These are phyloP conservation scores for Rhodeus uyekii DNA, from an alignment of 2,797 vertebrate genomes.

Conservation along the genomic window DNA sequence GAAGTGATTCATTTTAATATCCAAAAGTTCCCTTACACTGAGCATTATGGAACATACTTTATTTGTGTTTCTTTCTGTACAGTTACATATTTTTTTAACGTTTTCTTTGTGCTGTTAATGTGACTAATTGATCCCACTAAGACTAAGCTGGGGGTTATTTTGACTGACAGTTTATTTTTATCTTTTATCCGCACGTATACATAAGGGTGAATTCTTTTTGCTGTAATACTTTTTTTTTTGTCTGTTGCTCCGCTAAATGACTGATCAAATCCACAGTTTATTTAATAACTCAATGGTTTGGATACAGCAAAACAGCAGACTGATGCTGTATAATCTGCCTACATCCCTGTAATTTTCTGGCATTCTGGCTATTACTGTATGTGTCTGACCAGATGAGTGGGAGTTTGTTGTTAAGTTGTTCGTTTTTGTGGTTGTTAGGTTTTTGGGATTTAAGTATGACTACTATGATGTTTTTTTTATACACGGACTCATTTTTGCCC, in stretches of 20 bases:
- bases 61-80: constrained; percentile 21
- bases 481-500: constrained; percentile 23
- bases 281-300: constrained; percentile 10
- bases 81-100: constrained; percentile 1
- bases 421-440: not conserved
- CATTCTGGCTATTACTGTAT: constrained; percentile 48
- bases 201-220: constrained; percentile 22
- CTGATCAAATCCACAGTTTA: constrained; percentile 11
- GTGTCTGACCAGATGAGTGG: constrained; percentile 48
- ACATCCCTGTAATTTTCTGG: not conserved
- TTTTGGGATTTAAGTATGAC: constrained; percentile 21
- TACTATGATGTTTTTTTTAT: constrained; percentile 49
- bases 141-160: constrained; percentile 37
- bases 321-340: not conserved
- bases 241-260: constrained; percentile 2
- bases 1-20: not conserved
- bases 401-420: not conserved
- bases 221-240: not conserved
- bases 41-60: not conserved
- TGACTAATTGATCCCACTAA: constrained; percentile 45
- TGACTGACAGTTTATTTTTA: constrained; percentile 21
- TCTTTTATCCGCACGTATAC: constrained; percentile 21
- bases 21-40: not conserved
- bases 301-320: not conserved
- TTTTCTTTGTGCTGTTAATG: constrained; percentile 26